Base-by-base conservation (phyloP, 2,888 invertebrate genomes). In the Leucania comma region DNA sequence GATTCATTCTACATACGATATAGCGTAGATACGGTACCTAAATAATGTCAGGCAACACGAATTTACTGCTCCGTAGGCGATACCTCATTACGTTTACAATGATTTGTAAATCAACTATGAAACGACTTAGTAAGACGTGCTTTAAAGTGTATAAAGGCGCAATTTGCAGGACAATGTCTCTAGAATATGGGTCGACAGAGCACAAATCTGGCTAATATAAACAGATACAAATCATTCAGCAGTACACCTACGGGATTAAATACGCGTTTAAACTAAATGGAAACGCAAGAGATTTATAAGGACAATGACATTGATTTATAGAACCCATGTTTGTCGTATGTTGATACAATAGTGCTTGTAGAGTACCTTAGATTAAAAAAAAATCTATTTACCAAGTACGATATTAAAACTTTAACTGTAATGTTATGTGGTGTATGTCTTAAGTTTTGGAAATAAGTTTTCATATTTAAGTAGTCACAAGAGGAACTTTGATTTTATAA, bases 161-260 rank as follows among this genome's bases (percentile, higher is more conserved):
- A 77, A 77, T 84, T 82, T 80, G 76, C 78, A 76, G 66, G 78
- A 76, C 81, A 81, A 79, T 81, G 74, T 77, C 70, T 78, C 76
- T 76, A 75, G 75, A 67, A 72, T 64, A 76, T 72, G 72, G 75
- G 68, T 76, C 81, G 66, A 65, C 42, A 48, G 54, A 59, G 59
- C 26, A 56, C 66, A 69, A 79, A 72, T 76, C 76, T 60, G 69
- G 32, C 57, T 78, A 72, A 75, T 63, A 61, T 71, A 76, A 84
- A 77, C 75, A 78, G 80, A 80, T 80, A 82, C 79, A 84, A 84
- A 84, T 86, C 80, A 85, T 78, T 80, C 75, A 67, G 67, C 46
- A 59, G 59, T 68, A 48, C 84, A 79, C 78, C 76, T 73, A 79
- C 80, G 75, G 80, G 75, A 68, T 80, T 79, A 59, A 56, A 61